These are phyloP conservation scores for Shargacucullia verbasci DNA, from an alignment of 2,888 invertebrate genomes.

Conservation along the genomic window DNA sequence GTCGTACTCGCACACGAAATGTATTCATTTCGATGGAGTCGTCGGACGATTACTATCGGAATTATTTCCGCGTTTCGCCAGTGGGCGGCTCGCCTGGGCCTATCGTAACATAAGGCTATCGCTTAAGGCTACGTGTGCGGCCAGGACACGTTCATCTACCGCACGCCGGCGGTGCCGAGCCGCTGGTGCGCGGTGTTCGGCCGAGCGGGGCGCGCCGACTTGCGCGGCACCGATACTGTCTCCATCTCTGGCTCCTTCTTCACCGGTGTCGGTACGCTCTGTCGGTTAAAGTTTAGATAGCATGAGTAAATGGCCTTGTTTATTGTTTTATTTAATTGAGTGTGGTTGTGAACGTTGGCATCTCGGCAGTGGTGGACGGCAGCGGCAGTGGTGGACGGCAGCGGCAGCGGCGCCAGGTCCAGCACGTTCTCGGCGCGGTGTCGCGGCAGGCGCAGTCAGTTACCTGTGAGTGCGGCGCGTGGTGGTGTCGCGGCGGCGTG, in stretches of 20 bases:
- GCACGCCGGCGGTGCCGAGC: conserved; percentile 74
- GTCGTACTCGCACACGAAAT: conserved; percentile 30
- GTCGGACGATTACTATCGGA: background rate
- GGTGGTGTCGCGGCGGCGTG: conserved; percentile 88
- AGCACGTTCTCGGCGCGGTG: conserved; percentile 91
- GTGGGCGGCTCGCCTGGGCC: background rate
- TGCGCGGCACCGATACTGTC: conserved; percentile 63
- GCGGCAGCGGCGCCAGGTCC: conserved; percentile 93
- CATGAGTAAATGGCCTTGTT: too few relatives aligned
- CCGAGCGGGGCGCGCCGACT: conserved; percentile 58
- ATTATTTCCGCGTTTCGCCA: background rate
- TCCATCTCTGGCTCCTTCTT: conserved; percentile 69
- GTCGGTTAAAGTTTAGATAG: conserved; percentile 16
- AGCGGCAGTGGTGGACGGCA: conserved; percentile 91
- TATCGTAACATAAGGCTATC: too few relatives aligned
- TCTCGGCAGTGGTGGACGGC: too few relatives aligned
- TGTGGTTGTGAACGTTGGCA: too few relatives aligned
- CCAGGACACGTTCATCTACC: conserved; percentile 55
- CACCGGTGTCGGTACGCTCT: conserved; percentile 65
- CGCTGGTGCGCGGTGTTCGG: conserved; percentile 63
- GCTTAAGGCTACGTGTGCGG: too few relatives aligned
- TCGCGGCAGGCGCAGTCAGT: too few relatives aligned
- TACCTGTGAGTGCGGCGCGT: too few relatives aligned
- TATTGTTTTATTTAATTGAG: too few relatives aligned
- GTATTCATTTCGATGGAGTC: conserved; percentile 30